These are phyloP conservation scores for Nematostella vectensis DNA, from an alignment of 92 coral and sea anemone genomes.

Conservation along the genomic window DNA sequence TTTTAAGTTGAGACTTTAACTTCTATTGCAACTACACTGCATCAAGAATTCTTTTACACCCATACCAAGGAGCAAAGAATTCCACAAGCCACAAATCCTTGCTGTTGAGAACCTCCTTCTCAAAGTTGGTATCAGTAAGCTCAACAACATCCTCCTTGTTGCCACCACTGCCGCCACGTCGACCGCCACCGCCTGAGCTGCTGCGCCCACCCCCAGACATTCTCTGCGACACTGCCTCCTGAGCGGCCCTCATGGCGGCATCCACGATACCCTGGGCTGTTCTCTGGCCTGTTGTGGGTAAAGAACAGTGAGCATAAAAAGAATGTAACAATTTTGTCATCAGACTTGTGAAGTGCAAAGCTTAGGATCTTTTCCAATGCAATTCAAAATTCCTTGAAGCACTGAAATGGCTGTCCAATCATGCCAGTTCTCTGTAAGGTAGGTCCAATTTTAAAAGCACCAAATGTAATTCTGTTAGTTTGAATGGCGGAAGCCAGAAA, in stretches of 20 bases:
- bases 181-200: conserved; percentile 57
- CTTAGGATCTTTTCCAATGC: no score
- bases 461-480: no score
- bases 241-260: conserved; percentile 69
- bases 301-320: not conserved
- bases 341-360: not conserved
- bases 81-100: conserved; percentile 93
- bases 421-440: no score
- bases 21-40: not conserved
- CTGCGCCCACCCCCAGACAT: conserved; percentile 77
- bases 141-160: conserved; percentile 76
- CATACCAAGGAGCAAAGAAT: conserved; percentile 97
- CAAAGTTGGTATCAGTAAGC: conserved; percentile 88
- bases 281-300: conserved; percentile 56
- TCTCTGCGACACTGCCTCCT: conserved; percentile 63
- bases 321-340: not conserved
- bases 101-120: conserved; percentile 73
- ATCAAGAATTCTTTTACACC: no score
- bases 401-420: no score
- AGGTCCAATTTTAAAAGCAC: no score
- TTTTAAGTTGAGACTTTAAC: not conserved
- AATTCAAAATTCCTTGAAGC: no score
- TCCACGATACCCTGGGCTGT: conserved; percentile 78
- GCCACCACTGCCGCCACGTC: conserved; percentile 61
- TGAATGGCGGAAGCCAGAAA: no score